Evolutionary conservation across 2,888 invertebrate species (phyloP), one percentile per base, ranked within the genome.

Genomic region (Cistogaster globosa): DNA sequence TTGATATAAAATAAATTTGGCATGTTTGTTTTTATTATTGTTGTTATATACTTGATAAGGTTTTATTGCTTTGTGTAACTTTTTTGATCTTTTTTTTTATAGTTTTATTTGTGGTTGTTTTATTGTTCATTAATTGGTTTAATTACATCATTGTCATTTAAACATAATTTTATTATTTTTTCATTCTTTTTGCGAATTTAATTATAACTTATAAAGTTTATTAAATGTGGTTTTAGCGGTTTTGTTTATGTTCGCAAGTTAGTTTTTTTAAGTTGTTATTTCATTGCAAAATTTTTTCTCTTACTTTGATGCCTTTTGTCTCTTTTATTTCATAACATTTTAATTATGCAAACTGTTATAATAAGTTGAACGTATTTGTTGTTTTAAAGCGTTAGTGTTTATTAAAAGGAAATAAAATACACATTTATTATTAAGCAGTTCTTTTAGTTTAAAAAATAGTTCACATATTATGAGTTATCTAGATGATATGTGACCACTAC

Each of bases 151-250:
- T 78, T 69, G 4, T 1, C 26, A 2, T 86, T 90, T 88, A 88
- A 89, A 89, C 87, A 88, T 88, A 88, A 88, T 90, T 88, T 88
- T 88, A 87, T 88, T 89, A 51, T 72, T 84, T 74, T 69, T 80
- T 76, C 65, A 76, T 53, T 79, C 16, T 67, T 48, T 86, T 84
- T 88, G 80, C 78, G 85, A 72, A 83, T 76, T 65, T 87, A 71
- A 79, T 5, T 79, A 69, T 71, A 69, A 69, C 53, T 58, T 69
- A 63, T 60, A 48, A 77, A 55, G 26, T 36, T 86, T 81, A 78
- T 32, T 32, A 5, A 7, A 32, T 65, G 63, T 60, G 81, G 80
- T 69, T 69, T 48, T 55, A 72, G 79, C 36, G 74, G 81, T 82
- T 72, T 60, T 69, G 4, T 60, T 38, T 32, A 36, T 75, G 67